Base-by-base conservation (phyloP, 2,888 invertebrate genomes). In the Campoplex capitator region DNA sequence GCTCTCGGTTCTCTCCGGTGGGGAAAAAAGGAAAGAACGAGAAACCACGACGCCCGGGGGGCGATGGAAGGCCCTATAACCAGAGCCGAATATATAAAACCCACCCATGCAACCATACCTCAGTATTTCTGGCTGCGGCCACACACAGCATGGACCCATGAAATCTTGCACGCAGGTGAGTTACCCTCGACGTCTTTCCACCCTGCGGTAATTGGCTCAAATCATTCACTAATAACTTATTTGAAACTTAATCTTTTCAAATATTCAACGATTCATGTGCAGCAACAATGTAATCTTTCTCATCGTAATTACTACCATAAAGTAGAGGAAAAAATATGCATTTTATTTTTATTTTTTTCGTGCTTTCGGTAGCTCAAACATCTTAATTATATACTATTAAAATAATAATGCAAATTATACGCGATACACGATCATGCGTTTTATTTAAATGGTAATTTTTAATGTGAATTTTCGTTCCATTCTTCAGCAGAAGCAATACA, bases 11-110 rank as follows among this genome's bases (percentile, higher is more conserved):
- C 13, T 77, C 56, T 67, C 67, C 38, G 38, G 76, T 45, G 82
- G 54, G 75, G n/a, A n/a, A 23, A 79, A 73, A 70, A 65, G 79
- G 78, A 75, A 56, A 23, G 71, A 71, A 76, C 75, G 84, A 85
- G 74, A 68, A 83, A 62, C 48, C 51, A 77, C 74, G 83, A 90
- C 88, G 89, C 86, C 86, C 86, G 75, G 89, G 89, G 85, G 83
- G 81, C 84, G 83, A 88, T 77, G 84, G 88, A 84, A 79, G 87
- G 88, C 89, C 88, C 89, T 90, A 89, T 86, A 90, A 89, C 89
- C 88, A 86, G 87, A 68, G 83, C 84, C 89, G 88, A 88, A 78
- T 54, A 68, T 56, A 74, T 77, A 85, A 82, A 85, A 85, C 74
- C 78, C 81, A 85, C 83, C 83, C 84, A 85, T 85, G 84, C 82